Evolutionary conservation across 2,113 vertebrate species (phyloP).

Genomic region (Pseudorectes ferrugineus): DNA sequence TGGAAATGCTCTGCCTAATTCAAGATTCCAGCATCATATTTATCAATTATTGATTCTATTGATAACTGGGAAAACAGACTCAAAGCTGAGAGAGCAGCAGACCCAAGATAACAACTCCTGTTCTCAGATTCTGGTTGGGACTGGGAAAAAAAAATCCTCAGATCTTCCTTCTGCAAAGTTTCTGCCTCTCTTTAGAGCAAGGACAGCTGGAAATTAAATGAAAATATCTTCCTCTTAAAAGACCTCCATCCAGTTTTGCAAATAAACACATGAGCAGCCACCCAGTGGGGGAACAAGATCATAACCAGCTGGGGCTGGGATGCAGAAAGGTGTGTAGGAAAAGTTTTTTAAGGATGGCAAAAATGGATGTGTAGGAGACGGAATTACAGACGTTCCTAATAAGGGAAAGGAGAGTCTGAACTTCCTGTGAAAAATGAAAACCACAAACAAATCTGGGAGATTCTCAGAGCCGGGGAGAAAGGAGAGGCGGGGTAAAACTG

Average conservation of each 20-base stretch:
- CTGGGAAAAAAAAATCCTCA: background rate
- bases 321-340: background rate
- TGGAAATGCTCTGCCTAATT: background rate
- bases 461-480: background rate
- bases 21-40: background rate
- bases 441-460: conserved; percentile 25
- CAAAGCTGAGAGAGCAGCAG: background rate
- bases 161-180: background rate
- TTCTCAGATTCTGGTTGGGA: background rate
- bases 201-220: background rate
- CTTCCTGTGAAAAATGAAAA: conserved; percentile 26
- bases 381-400: background rate
- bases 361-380: background rate
- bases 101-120: background rate
- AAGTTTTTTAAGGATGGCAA: background rate
- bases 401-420: background rate
- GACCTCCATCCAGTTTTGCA: background rate
- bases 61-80: background rate
- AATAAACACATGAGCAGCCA: conserved; percentile 37
- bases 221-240: background rate
- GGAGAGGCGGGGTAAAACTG: background rate
- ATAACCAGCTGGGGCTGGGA: background rate
- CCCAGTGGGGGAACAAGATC: background rate
- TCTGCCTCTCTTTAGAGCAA: background rate
- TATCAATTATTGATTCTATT: background rate